These are phyloP conservation scores for Pristionchus exspectatus DNA, from an alignment of 2,888 invertebrate species.

Conservation along the genomic window DNA sequence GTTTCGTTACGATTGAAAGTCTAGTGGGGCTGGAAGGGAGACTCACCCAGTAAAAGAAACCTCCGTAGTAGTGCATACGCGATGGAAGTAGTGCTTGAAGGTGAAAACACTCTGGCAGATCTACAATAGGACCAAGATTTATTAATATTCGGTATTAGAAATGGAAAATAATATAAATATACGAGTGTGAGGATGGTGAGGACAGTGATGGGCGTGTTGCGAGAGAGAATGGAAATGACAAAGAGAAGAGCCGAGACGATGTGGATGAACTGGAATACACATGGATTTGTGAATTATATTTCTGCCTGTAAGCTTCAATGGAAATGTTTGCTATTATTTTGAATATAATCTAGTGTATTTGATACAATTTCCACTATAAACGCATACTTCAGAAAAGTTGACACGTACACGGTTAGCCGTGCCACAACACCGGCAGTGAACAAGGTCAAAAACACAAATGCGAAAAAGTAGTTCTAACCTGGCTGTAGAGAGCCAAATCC, in stretches of 20 bases:
- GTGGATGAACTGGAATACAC: not conserved
- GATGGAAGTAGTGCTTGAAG: not conserved
- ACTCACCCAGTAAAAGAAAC: conserved; percentile 25
- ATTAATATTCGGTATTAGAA: not conserved
- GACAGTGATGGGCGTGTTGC: conserved; percentile 33
- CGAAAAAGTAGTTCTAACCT: not conserved
- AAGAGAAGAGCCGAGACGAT: conserved; percentile 35
- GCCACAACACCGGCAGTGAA: not conserved
- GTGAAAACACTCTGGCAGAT: conserved; percentile 38
- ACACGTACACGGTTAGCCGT: not conserved
- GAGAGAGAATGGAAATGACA: not conserved
- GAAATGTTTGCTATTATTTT: not conserved
- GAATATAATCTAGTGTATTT: not conserved
- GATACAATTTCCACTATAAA: not conserved
- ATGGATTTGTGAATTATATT: not conserved
- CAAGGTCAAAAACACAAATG: not conserved
- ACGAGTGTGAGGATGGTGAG: conserved; percentile 31
- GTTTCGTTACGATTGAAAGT: too few relatives aligned
- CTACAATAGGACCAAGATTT: not conserved
- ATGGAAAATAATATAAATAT: too few relatives aligned
- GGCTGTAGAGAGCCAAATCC: conserved; percentile 19
- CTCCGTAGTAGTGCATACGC: not conserved
- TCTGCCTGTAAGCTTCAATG: too few relatives aligned
- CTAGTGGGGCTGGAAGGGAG: not conserved
- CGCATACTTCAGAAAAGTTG: not conserved